Evolutionary conservation across 2,888 invertebrate genomes (phyloP), one percentile per base, ranked within the genome.

Genomic region (Pegoplata infirma): DNA sequence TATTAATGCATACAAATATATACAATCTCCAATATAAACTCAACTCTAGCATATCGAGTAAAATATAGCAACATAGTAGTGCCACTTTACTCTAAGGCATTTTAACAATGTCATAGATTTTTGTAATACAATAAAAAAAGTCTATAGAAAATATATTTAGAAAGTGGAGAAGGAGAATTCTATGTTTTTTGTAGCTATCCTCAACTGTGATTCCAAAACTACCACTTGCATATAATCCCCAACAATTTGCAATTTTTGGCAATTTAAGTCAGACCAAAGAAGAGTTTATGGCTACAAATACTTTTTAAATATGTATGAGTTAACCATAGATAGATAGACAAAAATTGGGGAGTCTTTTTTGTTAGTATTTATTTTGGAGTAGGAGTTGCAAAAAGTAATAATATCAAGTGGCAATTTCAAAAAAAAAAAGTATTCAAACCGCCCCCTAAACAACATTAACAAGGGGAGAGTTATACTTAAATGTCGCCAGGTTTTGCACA

Each of bases 241-340:
- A 74, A 36, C 86, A 87, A 87, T 87, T 87, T 87, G 86, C 87
- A 86, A 86, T 86, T 86, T 87, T 88, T 86, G 87, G 86, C 84
- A 87, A 87, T 87, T 86, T 85, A 85, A 76, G 74, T 67, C 74
- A 71, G 49, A 56, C 55, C 55, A 46, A 75, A 75, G 55, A 61
- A 63, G 66, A 79, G 66, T 79, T 79, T 75, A 79, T 79, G 66
- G 46, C 71, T 40, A 79, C 19, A 44, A 59, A 46, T 47, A 68
- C 40, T n/a, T 28, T 49, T 63, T 68, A 19, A 8, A 61, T 55
- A 59, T 46, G 14, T 10, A 25, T 25, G n/a, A 17, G 1, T 19
- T 5, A 12, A 3, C 14, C 49, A 56, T 25, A 25, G 10, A 8
- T 16, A 28, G 17, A 49, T 12, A 32, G 4, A 46, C 32, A 71